Conservation (phyloP, 2,113 vertebrate genomes). For the Spermophilus dauricus region DNA sequence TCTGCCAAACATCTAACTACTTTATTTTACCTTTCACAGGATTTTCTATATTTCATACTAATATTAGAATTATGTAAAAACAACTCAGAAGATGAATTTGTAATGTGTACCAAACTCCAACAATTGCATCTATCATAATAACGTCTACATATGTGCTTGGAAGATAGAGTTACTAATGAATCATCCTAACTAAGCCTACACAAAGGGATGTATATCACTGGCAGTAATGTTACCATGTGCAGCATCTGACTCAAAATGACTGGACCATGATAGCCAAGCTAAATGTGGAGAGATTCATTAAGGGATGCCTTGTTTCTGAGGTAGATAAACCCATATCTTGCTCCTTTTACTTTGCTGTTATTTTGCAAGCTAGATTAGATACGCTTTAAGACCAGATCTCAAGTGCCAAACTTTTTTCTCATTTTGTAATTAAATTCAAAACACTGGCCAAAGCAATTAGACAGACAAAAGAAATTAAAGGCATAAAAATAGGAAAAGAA, state of each 20-base stretch:
- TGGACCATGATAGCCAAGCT: background rate
- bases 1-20: background rate
- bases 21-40: conserved; percentile 10
- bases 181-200: background rate
- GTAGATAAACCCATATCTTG: background rate
- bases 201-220: background rate
- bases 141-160: background rate
- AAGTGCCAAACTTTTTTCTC: background rate
- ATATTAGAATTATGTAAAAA: conserved; percentile 36
- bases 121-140: background rate
- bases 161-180: background rate
- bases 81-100: conserved; percentile 22
- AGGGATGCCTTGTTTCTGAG: background rate
- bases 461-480: no score
- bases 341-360: background rate
- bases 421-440: conserved; percentile 50
- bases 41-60: conserved; percentile 28
- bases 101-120: conserved; percentile 17
- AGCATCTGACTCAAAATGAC: background rate
- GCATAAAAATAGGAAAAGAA: no score
- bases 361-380: conserved; percentile 5
- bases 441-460: no score
- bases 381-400: background rate
- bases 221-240: background rate
- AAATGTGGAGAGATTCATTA: background rate